These are phyloP conservation scores for Heterocephalus glaber DNA, from an alignment of 2,113 vertebrate genomes.

Conservation along the genomic window DNA sequence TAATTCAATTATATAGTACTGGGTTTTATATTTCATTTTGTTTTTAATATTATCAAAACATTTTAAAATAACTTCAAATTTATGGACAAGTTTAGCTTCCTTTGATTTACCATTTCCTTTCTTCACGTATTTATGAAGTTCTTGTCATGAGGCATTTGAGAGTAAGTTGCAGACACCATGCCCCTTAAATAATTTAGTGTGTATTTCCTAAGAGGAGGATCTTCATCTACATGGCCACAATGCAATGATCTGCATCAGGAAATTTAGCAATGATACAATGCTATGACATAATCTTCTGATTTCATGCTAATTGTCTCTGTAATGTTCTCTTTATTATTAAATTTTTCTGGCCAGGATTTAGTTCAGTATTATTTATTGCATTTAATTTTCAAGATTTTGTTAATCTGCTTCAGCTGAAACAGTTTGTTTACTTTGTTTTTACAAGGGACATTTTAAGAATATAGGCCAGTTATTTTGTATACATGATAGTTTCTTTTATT, in stretches of 20 bases:
- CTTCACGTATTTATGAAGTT: not conserved
- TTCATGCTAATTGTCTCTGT: not conserved
- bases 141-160: not conserved
- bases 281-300: not conserved
- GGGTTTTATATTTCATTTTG: constrained; percentile 16
- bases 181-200: not conserved
- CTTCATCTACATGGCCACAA: not conserved
- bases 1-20: not conserved
- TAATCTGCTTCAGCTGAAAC: constrained; percentile 3
- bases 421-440: constrained; percentile 21
- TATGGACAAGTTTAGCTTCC: not conserved
- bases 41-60: not conserved
- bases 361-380: not conserved
- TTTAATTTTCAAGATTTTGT: constrained; percentile 38
- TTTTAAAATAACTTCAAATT: constrained; percentile 27
- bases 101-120: not conserved
- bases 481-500: constrained; percentile 21
- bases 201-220: not conserved
- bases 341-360: constrained; percentile 18
- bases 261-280: not conserved
- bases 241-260: not conserved
- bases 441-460: constrained; percentile 11
- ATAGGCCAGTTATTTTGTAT: not conserved
- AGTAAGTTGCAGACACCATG: not conserved
- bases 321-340: not conserved